Base-by-base conservation (phyloP, 2,888 invertebrate species). In the Drosophila quasianomalipes region DNA sequence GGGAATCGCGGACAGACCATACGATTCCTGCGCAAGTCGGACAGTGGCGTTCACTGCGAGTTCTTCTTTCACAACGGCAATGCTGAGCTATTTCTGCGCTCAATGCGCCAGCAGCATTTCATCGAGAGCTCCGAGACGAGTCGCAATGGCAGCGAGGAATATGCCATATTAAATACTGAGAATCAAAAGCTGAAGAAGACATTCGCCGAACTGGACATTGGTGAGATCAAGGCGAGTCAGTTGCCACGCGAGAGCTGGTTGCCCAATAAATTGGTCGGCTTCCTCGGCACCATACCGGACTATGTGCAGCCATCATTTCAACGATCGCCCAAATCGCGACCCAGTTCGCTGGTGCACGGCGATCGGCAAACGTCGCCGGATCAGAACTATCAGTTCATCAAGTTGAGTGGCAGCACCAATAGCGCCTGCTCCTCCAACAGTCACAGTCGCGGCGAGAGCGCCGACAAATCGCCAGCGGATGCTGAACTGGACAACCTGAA, bases 41-140 rank as follows among this genome's bases (percentile, higher is more conserved):
- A 91, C 53, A 95, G 96, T 95, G 96, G 58, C 1, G 58, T 92
- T 7, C 93, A 93, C 70, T 92, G 96, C 75, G 96, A 97, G 7
- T 97, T 98, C 91, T 96, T 97, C 91, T 98, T 98, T 93, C 97
- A 97, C 92, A 96, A 97, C 82, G 97, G 97, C 0, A 97, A 98
- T 84, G 97, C 97, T 0, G 97, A 97, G 85, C 95, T 96, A 65
- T 93, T 94, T 72, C 88, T 94, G 22, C 84, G 90, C 6, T 91
- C 91, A 16, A 91, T 94, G 88, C 90, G 91, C 3, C 91, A 92
- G 44, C 74, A 90, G 30, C 92, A 93, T 78, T 83, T 93, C 22
- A 87, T 93, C 30, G 92, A 92, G 54, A 82, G 76, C 49, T 79
- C 85, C 4, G 95, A 96, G 70, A 61, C 72, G 5, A 97, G 97